phyloP scores from a whole-genome alignment of 2,797 vertebrate species.

The Bradypus variegatus region DNA sequence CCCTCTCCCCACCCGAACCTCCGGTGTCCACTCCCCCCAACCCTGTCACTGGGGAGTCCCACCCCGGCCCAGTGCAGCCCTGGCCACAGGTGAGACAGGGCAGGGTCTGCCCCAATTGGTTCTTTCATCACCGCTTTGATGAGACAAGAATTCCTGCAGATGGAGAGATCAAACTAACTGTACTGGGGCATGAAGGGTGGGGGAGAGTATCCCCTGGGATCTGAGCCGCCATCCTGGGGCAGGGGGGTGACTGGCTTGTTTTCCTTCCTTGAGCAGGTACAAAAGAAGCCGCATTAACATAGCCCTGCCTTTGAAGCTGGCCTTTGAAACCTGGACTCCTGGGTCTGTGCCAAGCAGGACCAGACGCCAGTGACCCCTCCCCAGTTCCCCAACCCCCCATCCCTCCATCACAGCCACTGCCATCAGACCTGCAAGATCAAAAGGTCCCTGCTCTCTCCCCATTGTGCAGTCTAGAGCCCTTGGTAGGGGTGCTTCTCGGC shows the following conservation, averaged over 20 bases:
- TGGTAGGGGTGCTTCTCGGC: neutral
- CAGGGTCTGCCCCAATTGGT: conserved; percentile 63
- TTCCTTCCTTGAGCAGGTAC: conserved; percentile 72
- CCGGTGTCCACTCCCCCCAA: neutral
- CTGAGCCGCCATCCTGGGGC: conserved; percentile 71
- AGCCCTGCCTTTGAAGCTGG: conserved; percentile 57
- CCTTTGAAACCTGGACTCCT: conserved; percentile 59
- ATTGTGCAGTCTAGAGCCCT: neutral
- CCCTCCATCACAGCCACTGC: neutral
- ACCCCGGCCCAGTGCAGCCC: neutral
- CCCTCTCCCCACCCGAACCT: neutral
- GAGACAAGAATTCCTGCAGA: conserved; percentile 67
- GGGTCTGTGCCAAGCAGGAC: conserved; percentile 54
- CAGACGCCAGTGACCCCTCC: neutral
- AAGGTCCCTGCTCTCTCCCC: neutral
- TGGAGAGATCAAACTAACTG: conserved; percentile 68
- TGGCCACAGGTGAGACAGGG: conserved; percentile 53
- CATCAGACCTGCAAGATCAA: conserved; percentile 42
- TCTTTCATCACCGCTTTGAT: conserved; percentile 68
- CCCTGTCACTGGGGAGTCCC: neutral
- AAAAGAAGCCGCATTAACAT: conserved; percentile 70
- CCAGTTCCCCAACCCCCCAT: neutral
- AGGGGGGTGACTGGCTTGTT: conserved; percentile 67
- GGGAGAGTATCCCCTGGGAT: conserved; percentile 66
- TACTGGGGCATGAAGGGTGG: conserved; percentile 36